Evolutionary conservation across 2,888 invertebrate genomes (phyloP).

Genomic region (Lepidochrysops patricia): DNA sequence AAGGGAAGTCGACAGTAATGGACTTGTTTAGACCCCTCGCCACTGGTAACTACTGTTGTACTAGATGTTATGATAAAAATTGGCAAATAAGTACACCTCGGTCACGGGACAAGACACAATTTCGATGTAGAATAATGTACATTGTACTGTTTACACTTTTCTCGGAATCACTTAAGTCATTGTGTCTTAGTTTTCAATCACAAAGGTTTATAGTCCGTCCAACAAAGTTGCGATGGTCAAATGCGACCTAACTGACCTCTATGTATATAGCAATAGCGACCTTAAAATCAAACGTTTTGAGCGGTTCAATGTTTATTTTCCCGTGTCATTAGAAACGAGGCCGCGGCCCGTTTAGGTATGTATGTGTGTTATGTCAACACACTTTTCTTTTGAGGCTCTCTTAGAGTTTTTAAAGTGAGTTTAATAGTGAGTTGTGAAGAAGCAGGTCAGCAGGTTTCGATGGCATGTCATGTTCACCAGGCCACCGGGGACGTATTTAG

Average conservation of each 20-base stretch:
- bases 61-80: no score
- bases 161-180: no score
- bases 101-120: no score
- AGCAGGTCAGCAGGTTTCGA: conserved; percentile 67
- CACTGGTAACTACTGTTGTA: no score
- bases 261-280: conserved; percentile 43
- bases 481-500: conserved; percentile 50
- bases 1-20: no score
- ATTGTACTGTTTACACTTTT: no score
- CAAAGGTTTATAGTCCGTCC: neutral
- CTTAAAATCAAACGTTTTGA: conserved; percentile 48
- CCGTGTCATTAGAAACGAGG: conserved; percentile 50
- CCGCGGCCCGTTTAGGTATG: conserved; percentile 49
- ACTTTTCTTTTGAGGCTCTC: conserved; percentile 64
- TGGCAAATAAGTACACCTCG: no score
- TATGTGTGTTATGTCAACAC: conserved; percentile 69
- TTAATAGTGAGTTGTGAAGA: conserved; percentile 64
- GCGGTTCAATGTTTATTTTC: conserved; percentile 42
- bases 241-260: conserved; percentile 2
- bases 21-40: no score
- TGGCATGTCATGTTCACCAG: conserved; percentile 66
- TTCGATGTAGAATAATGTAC: no score
- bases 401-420: conserved; percentile 67
- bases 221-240: neutral
- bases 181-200: no score